Evolutionary conservation across 1,140 invertebrate species (phyloP), one percentile per base, ranked within the genome.

Genomic region (Diuraphis noxia): DNA sequence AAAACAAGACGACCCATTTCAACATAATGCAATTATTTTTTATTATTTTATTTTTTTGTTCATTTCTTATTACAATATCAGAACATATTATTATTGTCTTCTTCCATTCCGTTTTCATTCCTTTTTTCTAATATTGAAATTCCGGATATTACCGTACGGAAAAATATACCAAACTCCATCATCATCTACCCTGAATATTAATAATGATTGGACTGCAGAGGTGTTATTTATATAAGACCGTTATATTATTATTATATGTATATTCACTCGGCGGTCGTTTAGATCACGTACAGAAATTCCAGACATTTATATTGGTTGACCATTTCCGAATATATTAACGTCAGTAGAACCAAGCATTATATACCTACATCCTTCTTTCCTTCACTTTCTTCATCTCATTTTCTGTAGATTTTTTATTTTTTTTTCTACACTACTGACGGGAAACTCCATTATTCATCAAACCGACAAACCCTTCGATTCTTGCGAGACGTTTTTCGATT

Each of bases 251-350:
- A 41, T 82, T 34, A 41, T 82, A 41, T 82, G 81, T 82, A 40
- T 38, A 82, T 43, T 84, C 81, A 41, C 40, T 84, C 25, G 25
- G 13, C 30, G 40, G 40, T n/a, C n/a, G 30, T 40, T 81, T 40
- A 25, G 38, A 88, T 3, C 86, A n/a, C 17, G 52, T 56, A 41
- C 38, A 88, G 36, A 56, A 88, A 88, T 88, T 77, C 87, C 56
- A 41, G 56, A 88, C 56, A 41, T 72, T 88, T 88, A 88, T 88
- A 88, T 72, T 88, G 56, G 87, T 72, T 88, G 56, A 88, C 87
- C 87, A 41, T 88, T 88, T 88, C 52, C 38, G 87, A 38, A 88
- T 88, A 88, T 88, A 63, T 88, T 88, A 88, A 88, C 87, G 56
- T 88, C 87, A 41, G 52, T 38, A 30, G 25, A 38, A 38, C 36